Conservation (phyloP, 2,797 vertebrate genomes). For the Sebastes cheni region DNA sequence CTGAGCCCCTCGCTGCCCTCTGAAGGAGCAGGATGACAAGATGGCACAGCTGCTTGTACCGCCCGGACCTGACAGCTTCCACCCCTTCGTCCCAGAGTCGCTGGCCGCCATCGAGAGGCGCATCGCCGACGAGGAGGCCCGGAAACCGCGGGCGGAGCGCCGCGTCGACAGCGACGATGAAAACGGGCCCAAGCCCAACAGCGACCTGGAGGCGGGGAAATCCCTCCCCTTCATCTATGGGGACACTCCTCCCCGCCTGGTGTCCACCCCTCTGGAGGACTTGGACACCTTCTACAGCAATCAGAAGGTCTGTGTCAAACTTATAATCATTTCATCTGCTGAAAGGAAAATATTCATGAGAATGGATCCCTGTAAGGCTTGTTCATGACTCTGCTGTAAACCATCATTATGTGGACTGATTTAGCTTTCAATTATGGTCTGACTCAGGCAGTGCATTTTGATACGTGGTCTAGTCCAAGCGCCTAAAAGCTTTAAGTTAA, state of each 20-base stretch:
- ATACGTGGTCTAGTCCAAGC: background rate
- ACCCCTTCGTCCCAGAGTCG: constrained; percentile 93
- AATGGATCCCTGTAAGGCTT: background rate
- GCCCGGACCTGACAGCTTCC: constrained; percentile 98
- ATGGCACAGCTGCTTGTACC: constrained; percentile 99
- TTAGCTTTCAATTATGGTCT: background rate
- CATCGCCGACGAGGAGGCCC: constrained; percentile 92
- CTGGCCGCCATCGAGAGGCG: constrained; percentile 94
- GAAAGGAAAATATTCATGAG: background rate
- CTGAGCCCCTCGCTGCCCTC: constrained; percentile 87
- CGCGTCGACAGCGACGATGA: constrained; percentile 85
- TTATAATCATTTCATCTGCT: background rate
- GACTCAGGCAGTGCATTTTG: background rate
- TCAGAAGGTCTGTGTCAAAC: constrained; percentile 88
- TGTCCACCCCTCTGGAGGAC: constrained; percentile 96
- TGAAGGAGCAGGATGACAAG: constrained; percentile 99
- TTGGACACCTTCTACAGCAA: constrained; percentile 93
- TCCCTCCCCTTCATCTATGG: constrained; percentile 97
- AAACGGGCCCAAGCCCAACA: constrained; percentile 93
- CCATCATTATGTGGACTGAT: background rate
- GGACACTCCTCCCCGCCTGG: constrained; percentile 88
- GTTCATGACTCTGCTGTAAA: background rate
- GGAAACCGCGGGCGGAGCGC: constrained; percentile 80
- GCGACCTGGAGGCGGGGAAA: constrained; percentile 98
- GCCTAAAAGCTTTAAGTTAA: constrained; percentile 18